Evolutionary conservation across 2,113 vertebrate species (phyloP).

Genomic region (Microtus montanus): DNA sequence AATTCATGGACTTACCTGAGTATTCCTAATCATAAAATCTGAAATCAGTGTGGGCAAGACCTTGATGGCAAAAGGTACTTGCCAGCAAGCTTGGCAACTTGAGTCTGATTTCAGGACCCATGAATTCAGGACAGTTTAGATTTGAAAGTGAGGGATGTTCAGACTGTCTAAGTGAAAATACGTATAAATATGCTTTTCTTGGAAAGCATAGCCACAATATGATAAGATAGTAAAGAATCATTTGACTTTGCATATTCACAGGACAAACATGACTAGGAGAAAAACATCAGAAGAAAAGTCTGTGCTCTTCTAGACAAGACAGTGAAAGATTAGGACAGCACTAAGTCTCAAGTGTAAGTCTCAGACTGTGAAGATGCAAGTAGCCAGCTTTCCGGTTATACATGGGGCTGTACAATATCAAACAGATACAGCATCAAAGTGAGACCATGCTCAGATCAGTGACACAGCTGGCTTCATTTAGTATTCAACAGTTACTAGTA

Average conservation of each 20-base stretch:
- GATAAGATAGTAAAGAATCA: not conserved
- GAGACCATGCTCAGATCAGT: not conserved
- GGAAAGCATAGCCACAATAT: not conserved
- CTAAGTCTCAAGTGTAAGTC: not conserved
- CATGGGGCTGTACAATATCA: not conserved
- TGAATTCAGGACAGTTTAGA: not conserved
- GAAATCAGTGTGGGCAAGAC: not conserved
- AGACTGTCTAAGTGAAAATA: not conserved
- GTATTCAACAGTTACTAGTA: not conserved
- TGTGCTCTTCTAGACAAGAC: not conserved
- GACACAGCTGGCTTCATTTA: not conserved
- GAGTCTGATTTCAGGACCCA: not conserved
- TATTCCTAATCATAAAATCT: not conserved
- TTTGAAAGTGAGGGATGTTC: not conserved
- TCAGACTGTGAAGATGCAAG: not conserved
- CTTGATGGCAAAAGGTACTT: not conserved
- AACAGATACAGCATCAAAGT: not conserved
- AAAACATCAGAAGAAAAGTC: not conserved
- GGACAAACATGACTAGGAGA: not conserved
- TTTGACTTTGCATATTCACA: not conserved
- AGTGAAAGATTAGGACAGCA: not conserved
- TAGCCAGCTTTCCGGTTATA: not conserved
- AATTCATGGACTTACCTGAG: not conserved
- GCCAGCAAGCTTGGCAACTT: not conserved
- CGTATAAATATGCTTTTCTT: not conserved